Percentiles rank a stretch among this genome's conserved stretches.
Evolutionary conservation across 2,113 vertebrate genomes (phyloP).

Genomic region (Scatophagus argus): DNA sequence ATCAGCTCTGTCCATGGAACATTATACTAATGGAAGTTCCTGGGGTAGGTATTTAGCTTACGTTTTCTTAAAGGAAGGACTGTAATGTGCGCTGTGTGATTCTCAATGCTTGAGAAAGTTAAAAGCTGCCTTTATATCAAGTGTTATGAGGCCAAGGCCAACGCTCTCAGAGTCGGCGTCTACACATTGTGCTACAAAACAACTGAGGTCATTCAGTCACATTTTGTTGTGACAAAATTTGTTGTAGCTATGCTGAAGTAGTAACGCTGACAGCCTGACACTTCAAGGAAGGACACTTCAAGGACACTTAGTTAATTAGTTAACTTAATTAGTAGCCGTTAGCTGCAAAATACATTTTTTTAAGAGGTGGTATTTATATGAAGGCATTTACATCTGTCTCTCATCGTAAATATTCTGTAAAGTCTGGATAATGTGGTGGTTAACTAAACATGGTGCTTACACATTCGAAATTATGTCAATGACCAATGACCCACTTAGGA

Average conservation of each 20-base stretch:
- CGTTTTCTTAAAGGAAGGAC: not conserved
- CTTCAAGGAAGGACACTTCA: not conserved
- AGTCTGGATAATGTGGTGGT: not conserved
- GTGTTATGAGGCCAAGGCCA: not conserved
- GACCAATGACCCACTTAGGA: no score
- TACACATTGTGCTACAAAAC: no score
- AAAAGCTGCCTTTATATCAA: not conserved
- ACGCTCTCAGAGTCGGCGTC: not conserved
- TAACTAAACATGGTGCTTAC: no score
- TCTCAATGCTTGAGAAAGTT: not conserved
- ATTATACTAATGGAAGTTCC: not conserved
- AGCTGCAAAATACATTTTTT: not conserved
- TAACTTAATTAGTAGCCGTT: no score
- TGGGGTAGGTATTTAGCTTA: not conserved
- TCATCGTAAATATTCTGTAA: not conserved
- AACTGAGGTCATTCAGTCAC: no score
- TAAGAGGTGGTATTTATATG: not conserved
- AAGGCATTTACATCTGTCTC: not conserved
- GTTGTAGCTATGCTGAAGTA: no score
- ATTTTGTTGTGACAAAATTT: not conserved
- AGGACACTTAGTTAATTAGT: no score
- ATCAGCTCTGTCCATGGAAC: not conserved
- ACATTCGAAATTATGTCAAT: constrained; percentile 9
- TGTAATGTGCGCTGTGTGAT: not conserved
- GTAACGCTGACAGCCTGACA: not conserved